Conservation (phyloP, 2,797 vertebrate species). For the Trematomus bernacchii region DNA sequence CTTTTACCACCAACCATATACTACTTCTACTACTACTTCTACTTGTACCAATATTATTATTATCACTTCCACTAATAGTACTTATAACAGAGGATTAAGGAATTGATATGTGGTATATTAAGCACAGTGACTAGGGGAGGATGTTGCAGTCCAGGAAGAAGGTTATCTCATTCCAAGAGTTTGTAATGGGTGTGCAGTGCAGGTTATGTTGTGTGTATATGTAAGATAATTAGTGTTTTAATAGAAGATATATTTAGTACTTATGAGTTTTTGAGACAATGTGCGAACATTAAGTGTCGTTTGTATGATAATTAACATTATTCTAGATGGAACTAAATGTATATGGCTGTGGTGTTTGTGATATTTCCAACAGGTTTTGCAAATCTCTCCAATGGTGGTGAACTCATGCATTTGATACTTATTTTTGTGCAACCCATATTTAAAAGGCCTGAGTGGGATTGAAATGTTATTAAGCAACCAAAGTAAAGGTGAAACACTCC, state of each 20-base stretch:
- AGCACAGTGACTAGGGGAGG: neutral
- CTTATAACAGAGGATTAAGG: neutral
- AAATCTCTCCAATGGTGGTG: too few relatives aligned
- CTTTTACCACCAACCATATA: neutral
- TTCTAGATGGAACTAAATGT: neutral
- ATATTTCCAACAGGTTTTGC: neutral
- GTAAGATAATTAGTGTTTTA: too few relatives aligned
- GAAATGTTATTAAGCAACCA: neutral
- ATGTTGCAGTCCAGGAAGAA: neutral
- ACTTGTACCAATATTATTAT: neutral
- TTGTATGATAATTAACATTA: neutral
- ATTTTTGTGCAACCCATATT: neutral
- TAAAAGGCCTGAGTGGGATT: neutral
- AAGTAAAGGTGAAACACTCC: neutral
- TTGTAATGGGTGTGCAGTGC: neutral
- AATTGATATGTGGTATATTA: constrained; percentile 1
- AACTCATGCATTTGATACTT: neutral
- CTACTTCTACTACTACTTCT: neutral
- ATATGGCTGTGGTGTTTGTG: neutral
- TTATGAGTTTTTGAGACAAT: neutral
- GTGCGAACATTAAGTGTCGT: neutral
- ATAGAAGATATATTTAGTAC: neutral
- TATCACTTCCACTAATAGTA: too few relatives aligned
- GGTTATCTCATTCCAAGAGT: neutral
- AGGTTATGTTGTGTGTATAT: neutral